phyloP scores from a whole-genome alignment of 2,797 vertebrate species.

The Luscinia megarhynchos region DNA sequence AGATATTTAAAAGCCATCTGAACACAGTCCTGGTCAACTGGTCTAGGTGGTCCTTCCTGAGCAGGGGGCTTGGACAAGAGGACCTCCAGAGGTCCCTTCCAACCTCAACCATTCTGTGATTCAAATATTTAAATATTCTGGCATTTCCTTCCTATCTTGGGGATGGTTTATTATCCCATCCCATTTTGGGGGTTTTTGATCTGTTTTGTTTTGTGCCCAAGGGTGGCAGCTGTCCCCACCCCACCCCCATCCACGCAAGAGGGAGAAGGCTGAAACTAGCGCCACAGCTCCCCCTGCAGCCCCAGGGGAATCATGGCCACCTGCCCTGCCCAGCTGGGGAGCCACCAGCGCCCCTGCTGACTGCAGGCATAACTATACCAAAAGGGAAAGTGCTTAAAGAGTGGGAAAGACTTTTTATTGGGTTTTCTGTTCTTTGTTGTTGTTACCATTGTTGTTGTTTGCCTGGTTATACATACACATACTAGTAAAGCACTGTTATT shows the following conservation, averaged over 20 bases:
- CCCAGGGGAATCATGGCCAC: neutral
- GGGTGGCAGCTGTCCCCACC: neutral
- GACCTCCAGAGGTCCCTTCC: neutral
- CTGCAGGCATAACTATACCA: neutral
- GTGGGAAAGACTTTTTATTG: too few species aligned
- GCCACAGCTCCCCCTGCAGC: neutral
- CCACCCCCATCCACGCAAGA: neutral
- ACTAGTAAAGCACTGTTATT: too few species aligned
- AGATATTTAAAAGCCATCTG: neutral
- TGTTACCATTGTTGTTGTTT: too few species aligned
- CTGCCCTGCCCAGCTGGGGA: neutral
- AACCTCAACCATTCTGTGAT: neutral
- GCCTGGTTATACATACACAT: too few species aligned
- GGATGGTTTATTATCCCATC: too few species aligned
- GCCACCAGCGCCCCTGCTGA: neutral
- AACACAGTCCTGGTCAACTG: neutral
- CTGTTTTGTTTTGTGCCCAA: neutral
- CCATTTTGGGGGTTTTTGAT: too few species aligned
- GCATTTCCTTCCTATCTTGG: neutral
- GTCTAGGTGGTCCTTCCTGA: neutral
- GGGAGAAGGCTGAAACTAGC: neutral
- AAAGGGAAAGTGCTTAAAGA: too few species aligned
- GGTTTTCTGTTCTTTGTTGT: too few species aligned
- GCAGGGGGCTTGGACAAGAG: neutral
- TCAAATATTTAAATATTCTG: neutral